Evolutionary conservation across 64 coral and sea anemone genomes (phyloP), one percentile per base, ranked within the genome.

Genomic region (Montipora capricornis): DNA sequence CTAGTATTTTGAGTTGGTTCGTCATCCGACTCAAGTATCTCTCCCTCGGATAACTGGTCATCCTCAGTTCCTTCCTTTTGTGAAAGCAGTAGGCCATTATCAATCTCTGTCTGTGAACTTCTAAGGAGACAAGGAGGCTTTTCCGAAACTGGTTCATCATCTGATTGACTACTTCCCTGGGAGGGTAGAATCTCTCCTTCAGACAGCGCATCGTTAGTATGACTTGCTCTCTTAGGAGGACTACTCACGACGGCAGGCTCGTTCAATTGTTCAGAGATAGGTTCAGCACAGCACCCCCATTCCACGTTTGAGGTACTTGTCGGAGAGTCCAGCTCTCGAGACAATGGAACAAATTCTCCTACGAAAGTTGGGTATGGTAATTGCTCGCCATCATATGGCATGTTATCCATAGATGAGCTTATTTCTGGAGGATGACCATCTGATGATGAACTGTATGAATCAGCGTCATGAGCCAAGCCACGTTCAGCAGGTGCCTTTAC

Each of bases 291-390:
- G 68, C 77, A 68, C 8, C n/a, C 82, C 45, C 75, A 80, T 51
- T 44, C 20, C 0, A 58, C 44, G 44, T 89, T 77, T 8, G 87
- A 44, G 5, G 77, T 37, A 37, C 1, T 37, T 37, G 37, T 37
- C 37, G 37, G 37, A 2, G 37, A 75, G 6, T 79, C 88, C 15
- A 80, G 44, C 58, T 67, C 60, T n/a, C 74, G 76, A 11, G 8
- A 61, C 17, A 62, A 75, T 9, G 96, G 93, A 80, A 92, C 79
- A 85, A 89, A 98, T 73, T 76, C 89, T 8, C 92, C 95, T 58
- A 92, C 70, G 75, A 92, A 97, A 3, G 89, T 97, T 77, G 93
- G 68, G 88, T 92, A 52, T 9, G 60, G 14, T 4, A 80, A 78
- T 0, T 97, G 76, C 13, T 87, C 58, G n/a, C 81, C 83, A 16